Base-by-base conservation (phyloP, 2,888 invertebrate genomes). In the Diadromus collaris region DNA sequence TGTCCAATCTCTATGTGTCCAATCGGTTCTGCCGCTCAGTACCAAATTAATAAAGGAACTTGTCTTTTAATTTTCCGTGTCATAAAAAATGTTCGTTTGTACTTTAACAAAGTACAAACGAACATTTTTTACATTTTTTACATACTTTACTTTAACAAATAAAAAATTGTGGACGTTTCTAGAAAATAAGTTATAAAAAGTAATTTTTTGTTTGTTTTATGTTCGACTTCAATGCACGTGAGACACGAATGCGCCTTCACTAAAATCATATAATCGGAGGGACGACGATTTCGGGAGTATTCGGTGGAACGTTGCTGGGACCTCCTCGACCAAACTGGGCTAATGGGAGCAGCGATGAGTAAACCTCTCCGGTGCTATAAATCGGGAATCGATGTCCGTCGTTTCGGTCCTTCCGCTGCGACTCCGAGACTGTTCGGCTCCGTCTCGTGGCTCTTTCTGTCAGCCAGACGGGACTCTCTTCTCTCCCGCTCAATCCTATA, bases 361-460 rank as follows among this genome's bases (percentile, higher is more conserved):
- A 76, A 79, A 79, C 76, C 79, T 76, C 67, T 63, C 72, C 61
- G 41, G 70, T 67, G 70, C 76, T 80, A 80, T 76, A 80, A 80
- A 80, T 80, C 76, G 76, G 73, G 76, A 80, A 80, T 80, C 79
- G 79, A 80, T 76, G 79, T 80, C 73, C 69, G 54, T 77, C 76
- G 80, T 81, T 81, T 84, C 82, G 82, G 81, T 80, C 82, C 84
- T 83, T 83, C 81, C 83, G 81, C 64, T 68, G 51, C 70, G 78
- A 77, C 65, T 67, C 72, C 71, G 67, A 76, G 76, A 80, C 76
- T 80, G 56, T 71, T 74, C 63, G 76, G 76, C 79, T 76, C 76
- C 79, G 67, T 71, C 73, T 76, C 46, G 67, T 65, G 38, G 27
- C 32, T 19, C 51, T 56, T 56, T 19, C 58, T 67, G 41, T 21